A percentile compares a stretch with the other conserved stretches of the same genome.
Evolutionary conservation across 1,140 invertebrate genomes (phyloP).

Genomic region (Drosophila navojoa): DNA sequence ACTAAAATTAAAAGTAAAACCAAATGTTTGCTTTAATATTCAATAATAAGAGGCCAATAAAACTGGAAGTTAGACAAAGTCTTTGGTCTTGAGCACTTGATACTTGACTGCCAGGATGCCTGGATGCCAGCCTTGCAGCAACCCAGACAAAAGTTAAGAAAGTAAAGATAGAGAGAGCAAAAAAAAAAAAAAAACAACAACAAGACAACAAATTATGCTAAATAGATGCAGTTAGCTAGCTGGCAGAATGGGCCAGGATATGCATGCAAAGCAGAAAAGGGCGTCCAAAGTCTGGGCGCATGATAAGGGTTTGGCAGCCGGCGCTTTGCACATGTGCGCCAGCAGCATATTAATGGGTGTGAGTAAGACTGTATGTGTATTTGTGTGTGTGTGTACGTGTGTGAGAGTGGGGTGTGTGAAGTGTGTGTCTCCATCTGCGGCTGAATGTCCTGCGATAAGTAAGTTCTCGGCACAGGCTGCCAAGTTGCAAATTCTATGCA

Average conservation of each 20-base stretch:
- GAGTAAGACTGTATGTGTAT: not conserved
- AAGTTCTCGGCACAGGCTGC: constrained; percentile 23
- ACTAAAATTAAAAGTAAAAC: constrained; percentile 7
- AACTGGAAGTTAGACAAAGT: constrained; percentile 47
- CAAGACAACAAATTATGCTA: constrained; percentile 74
- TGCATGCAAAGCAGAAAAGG: constrained; percentile 55
- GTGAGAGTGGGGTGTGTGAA: not conserved
- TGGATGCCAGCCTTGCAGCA: constrained; percentile 8
- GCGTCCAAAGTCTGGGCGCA: constrained; percentile 20
- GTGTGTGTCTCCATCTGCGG: constrained; percentile 6
- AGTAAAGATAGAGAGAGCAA: not conserved
- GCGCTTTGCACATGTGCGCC: constrained; percentile 48
- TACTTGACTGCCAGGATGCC: constrained; percentile 37
- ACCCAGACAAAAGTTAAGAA: not conserved
- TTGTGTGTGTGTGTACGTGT: not conserved
- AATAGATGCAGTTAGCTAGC: constrained; percentile 72
- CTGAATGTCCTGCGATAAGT: constrained; percentile 33
- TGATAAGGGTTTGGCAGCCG: constrained; percentile 69
- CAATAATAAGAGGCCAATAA: constrained; percentile 18
- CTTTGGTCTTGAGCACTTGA: constrained; percentile 59
- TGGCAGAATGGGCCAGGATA: constrained; percentile 40
- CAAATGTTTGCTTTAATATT: constrained; percentile 28
- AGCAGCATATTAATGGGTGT: constrained; percentile 61
- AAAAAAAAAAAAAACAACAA: constrained; percentile 8
- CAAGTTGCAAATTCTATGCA: constrained; percentile 22